Percentiles rank a stretch among this genome's conserved stretches.
These are phyloP conservation scores for Scaptomyza parva DNA, from an alignment of 2,888 invertebrate genomes.

Conservation along the genomic window DNA sequence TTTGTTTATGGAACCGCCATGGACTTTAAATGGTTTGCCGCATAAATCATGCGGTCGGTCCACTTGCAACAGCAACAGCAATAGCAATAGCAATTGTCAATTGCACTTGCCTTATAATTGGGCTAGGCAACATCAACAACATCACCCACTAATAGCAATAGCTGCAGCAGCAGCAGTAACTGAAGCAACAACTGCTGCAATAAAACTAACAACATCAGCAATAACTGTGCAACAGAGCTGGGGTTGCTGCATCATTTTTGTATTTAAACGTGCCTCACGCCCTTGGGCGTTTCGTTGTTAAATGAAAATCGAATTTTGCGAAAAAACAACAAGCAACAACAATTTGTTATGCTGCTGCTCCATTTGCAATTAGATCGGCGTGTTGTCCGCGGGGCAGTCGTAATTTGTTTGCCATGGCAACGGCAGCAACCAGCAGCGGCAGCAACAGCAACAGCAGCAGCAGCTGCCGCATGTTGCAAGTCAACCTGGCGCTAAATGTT, in stretches of 20 bases:
- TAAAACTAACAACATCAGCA: constrained; percentile 8
- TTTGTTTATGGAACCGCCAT: constrained; percentile 82
- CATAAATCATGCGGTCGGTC: constrained; percentile 69
- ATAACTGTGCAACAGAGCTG: constrained; percentile 21
- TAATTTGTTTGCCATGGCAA: constrained; percentile 48
- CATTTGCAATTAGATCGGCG: constrained; percentile 73
- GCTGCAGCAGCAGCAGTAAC: constrained; percentile 5
- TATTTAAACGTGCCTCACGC: constrained; percentile 43
- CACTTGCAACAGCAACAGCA: constrained; percentile 41
- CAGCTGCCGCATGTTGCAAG: constrained; percentile 62
- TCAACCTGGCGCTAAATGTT: constrained; percentile 57
- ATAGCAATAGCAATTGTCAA: constrained; percentile 59
- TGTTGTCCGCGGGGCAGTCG: constrained; percentile 58
- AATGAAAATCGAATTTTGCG: constrained; percentile 31
- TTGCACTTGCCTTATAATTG: constrained; percentile 73
- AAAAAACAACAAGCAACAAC: constrained; percentile 10
- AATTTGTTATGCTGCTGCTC: constrained; percentile 64
- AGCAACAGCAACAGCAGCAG: constrained; percentile 53
- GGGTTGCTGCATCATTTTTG: constrained; percentile 37
- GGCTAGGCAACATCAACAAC: constrained; percentile 48
- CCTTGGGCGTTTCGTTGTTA: constrained; percentile 47
- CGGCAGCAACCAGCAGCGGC: constrained; percentile 46
- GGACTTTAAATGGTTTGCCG: constrained; percentile 79
- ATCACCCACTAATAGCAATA: constrained; percentile 43
- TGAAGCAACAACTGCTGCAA: constrained; percentile 11